Evolutionary conservation across 2,888 invertebrate species (phyloP), one percentile per base, ranked within the genome.

Genomic region (Trachelus iudaicus): DNA sequence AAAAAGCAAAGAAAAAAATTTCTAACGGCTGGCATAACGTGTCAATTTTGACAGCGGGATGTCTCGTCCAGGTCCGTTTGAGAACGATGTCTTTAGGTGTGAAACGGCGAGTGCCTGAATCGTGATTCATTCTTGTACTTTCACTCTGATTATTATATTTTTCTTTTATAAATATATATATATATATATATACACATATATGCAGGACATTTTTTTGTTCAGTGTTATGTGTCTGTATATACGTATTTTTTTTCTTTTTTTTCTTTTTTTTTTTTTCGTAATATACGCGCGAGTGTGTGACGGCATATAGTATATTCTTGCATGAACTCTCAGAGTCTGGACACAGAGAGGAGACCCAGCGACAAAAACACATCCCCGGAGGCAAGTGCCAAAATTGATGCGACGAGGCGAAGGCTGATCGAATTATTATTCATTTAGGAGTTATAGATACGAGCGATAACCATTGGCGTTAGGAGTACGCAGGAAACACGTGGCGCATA

Each of bases 281-380:
- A 76, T 15, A 69, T 69, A 40, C 34, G 75, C 33, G 74, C 76
- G 73, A 35, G 34, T 69, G 13, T 56, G 68, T 35, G 68, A 56
- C 31, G 74, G 77, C 79, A 83, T 77, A 81, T 81, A 78, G 80
- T 84, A 82, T 79, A 82, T 83, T 87, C 81, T 86, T 89, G 89
- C 89, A 90, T 89, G 87, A 86, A 84, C 87, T 83, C 85, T 84
- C 85, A 84, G 81, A 87, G 85, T 89, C 85, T 89, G 90, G 89
- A 90, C 89, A 88, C 89, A 90, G 90, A 90, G 90, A 89, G 90
- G 89, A 87, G 86, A 83, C 86, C 86, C 83, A 81, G 79, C 74
- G 79, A 76, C 76, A 75, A 73, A 78, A 68, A 76, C 76, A 77
- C 79, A 81, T 80, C 78, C 80, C 40, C 78, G 77, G 82, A 82